Percentiles rank a stretch among this genome's conserved stretches.
Conservation (phyloP, 2,888 invertebrate species). For the Plagodis dolabraria region DNA sequence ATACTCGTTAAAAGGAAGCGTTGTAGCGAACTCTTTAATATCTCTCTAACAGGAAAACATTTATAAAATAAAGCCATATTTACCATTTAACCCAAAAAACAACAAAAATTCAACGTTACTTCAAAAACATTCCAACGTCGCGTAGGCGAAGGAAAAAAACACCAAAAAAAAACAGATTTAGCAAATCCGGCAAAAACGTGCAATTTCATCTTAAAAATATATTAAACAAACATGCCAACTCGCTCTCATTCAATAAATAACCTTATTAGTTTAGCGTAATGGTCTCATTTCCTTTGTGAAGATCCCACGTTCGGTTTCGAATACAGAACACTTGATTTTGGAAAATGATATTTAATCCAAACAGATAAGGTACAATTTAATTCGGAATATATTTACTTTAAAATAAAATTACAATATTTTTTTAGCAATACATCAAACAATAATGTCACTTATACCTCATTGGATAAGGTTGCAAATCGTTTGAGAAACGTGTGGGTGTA, state of each 20-base stretch:
- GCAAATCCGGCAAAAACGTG: slow-evolving; percentile 11
- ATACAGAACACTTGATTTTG: background rate
- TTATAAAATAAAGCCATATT: slow-evolving; percentile 5
- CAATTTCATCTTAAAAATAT: slow-evolving; percentile 20
- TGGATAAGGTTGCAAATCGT: background rate
- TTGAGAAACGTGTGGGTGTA: background rate
- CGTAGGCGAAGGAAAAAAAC: slow-evolving; percentile 15
- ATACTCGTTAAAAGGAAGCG: too few species aligned
- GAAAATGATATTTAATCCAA: slow-evolving; percentile 1
- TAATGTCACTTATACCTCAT: background rate
- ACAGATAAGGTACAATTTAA: slow-evolving; percentile 7
- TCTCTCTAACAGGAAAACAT: background rate
- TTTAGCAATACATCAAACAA: background rate
- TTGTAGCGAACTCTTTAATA: background rate
- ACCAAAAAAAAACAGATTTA: slow-evolving; percentile 6
- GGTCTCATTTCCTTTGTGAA: slow-evolving; percentile 17
- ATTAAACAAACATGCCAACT: slow-evolving; percentile 6
- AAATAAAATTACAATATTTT: slow-evolving; percentile 1
- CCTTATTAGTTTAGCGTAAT: slow-evolving; percentile 8
- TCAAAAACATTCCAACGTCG: slow-evolving; percentile 1
- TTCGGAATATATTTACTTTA: slow-evolving; percentile 1
- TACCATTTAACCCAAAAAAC: slow-evolving; percentile 1
- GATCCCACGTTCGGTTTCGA: slow-evolving; percentile 1
- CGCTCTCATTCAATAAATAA: slow-evolving; percentile 20
- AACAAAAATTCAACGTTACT: slow-evolving; percentile 3